Base-by-base conservation (phyloP, 2,888 invertebrate species). In the Scrobipalpa atriplicella region DNA sequence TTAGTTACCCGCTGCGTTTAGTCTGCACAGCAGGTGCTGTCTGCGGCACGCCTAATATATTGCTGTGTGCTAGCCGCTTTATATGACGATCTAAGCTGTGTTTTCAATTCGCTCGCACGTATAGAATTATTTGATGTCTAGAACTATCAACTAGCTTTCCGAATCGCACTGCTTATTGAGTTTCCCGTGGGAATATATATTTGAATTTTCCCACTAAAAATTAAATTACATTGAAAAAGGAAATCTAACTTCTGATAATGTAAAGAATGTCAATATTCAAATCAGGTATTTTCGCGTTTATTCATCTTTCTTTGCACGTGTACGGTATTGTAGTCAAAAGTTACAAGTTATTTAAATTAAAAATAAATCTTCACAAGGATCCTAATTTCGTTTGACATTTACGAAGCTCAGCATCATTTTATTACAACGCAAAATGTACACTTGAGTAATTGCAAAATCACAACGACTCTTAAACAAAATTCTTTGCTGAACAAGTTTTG, bases 1-100 rank as follows among this genome's bases (percentile, higher is more conserved):
- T 85, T 83, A 78, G 78, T 85, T 83, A 78, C 66, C 36, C 29
- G 18, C 61, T 19, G 41, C 60, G 56, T 56, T 39, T 13, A 16
- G 21, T 21, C 21, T 13, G 67, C 69, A 65, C 70, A 69, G 69
- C 69, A 67, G 67, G 65, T 62, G 67, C 69, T 68, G 72, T 71
- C 66, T 70, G 65, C 61, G 38, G 9, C 64, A 60, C 62, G 43
- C 62, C 16, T 58, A 64, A 63, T 51, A 47, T 64, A 67, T 67
- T 39, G 52, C 61, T 21, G 19, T 39, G n/a, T 39, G 21, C 6
- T 39, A n/a, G n/a, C n/a, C 47, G 6, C n/a, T 6, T 47, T 47
- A 41, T 13, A 29, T 29, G 29, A 29, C 29, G 29, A 29, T 5
- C 29, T 29, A 29, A 29, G 29, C 5, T 29, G 29, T 29, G 29